Base-by-base conservation (phyloP, 1,140 invertebrate species). In the Andrena cerasifolii region DNA sequence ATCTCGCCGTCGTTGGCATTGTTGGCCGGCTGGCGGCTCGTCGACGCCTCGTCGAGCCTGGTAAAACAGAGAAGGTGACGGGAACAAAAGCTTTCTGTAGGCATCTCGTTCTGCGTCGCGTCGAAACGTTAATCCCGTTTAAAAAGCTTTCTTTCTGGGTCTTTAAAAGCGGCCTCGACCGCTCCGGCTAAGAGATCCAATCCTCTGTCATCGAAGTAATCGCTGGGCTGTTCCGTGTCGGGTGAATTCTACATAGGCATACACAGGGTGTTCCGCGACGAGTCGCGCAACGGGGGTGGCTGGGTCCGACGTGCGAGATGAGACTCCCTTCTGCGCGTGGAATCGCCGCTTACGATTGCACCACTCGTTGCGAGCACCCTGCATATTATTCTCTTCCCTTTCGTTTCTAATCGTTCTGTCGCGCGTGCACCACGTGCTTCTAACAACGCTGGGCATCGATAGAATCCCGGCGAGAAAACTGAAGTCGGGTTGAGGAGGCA, bases 11-110 rank as follows among this genome's bases (percentile, higher is more conserved):
- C 88, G 85, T 72, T 87, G 84, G 80, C 82, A 88, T 85, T 90
- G 77, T 92, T 89, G 80, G 66, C 87, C 70, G 88, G 76, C 68
- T 89, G 90, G 86, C 89, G 90, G 89, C 90, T 92, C 59, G 92
- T 92, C 61, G 91, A 91, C 86, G 90, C 89, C 89, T 91, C 91
- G 80, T 92, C 90, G 78, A 88, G 92, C 91, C 91, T 92, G 82
- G 88, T 83, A 87, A 89, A 90, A 90, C 54, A 90, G 87, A 87
- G 80, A 84, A 87, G 74, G 88, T 82, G 67, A 85, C 83, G 78
- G 76, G 79, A 80, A 67, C 51, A 75, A 53, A 72, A 78, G n/a
- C 33, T 40, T 59, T 78, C 40, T 45, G 12, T 47, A 72, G n/a
- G 47, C 18, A 47, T 72, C n/a, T 59, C 21, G n/a, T 33, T 45